Conservation (phyloP, 2,888 invertebrate genomes). For the Agonopterix arenella region DNA sequence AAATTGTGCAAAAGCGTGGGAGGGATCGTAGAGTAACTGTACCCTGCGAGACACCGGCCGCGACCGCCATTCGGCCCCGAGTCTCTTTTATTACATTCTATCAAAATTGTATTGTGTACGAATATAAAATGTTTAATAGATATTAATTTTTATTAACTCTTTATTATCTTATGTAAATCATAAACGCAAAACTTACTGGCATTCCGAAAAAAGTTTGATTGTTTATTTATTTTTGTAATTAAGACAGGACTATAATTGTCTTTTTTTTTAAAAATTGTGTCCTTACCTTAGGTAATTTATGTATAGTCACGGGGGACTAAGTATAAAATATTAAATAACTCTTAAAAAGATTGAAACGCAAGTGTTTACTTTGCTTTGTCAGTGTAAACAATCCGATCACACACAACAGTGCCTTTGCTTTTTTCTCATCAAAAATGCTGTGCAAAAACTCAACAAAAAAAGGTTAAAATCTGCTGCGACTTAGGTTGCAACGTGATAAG, state of each 20-base stretch:
- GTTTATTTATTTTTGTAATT: no score
- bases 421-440: constrained; percentile 47
- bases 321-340: background rate
- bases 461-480: constrained; percentile 38
- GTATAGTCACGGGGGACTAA: no score
- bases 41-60: constrained; percentile 39
- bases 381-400: constrained; percentile 59
- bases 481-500: constrained; percentile 60
- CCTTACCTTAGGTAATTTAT: no score
- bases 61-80: constrained; percentile 37
- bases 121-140: constrained; percentile 1
- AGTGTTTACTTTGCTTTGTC: constrained; percentile 54
- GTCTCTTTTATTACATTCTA: constrained; percentile 30
- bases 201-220: no score
- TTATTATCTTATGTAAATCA: no score
- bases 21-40: constrained; percentile 64
- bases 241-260: no score
- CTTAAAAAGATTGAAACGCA: background rate
- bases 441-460: constrained; percentile 61
- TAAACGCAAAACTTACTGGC: no score
- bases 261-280: no score
- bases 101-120: constrained; percentile 9
- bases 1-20: constrained; percentile 75
- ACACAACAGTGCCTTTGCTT: constrained; percentile 37
- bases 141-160: no score